Evolutionary conservation across 2,888 invertebrate genomes (phyloP).

Genomic region (Drosophila anomalata): DNA sequence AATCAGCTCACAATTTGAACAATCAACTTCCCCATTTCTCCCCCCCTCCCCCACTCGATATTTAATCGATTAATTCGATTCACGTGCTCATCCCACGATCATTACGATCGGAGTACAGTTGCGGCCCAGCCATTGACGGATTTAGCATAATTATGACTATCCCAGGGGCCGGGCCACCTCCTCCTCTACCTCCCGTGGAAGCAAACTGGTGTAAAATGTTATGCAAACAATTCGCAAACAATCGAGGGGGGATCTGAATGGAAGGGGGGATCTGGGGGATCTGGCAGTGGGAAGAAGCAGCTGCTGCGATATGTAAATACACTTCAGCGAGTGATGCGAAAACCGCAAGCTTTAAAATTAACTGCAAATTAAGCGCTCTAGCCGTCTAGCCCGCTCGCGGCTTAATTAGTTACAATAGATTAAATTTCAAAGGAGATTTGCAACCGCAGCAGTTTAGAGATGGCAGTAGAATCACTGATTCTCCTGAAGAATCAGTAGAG

Average conservation of each 20-base stretch:
- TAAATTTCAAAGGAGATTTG: slow-evolving; percentile 75
- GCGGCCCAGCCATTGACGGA: slow-evolving; percentile 12
- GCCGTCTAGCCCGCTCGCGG: slow-evolving; percentile 29
- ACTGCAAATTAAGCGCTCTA: slow-evolving; percentile 73
- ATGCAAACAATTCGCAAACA: slow-evolving; percentile 73
- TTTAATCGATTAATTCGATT: slow-evolving; percentile 1
- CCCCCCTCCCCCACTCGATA: no score
- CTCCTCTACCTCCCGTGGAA: slow-evolving; percentile 7
- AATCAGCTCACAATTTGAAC: no score
- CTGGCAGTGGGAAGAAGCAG: neutral
- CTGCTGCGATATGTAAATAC: slow-evolving; percentile 40
- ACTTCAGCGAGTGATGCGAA: slow-evolving; percentile 56
- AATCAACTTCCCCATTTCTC: no score
- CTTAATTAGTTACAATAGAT: slow-evolving; percentile 79
- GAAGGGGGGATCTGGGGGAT: neutral
- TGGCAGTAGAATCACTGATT: neutral
- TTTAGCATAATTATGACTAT: slow-evolving; percentile 39
- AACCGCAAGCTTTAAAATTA: slow-evolving; percentile 70
- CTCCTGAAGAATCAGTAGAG: neutral
- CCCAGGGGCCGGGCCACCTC: neutral
- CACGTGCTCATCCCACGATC: slow-evolving; percentile 3
- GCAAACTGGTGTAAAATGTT: slow-evolving; percentile 71
- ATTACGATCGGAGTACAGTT: slow-evolving; percentile 36
- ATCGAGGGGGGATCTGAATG: slow-evolving; percentile 24
- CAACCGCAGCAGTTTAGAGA: slow-evolving; percentile 47